These are phyloP conservation scores for Nomada fucata DNA, from an alignment of 2,888 invertebrate genomes.

Conservation along the genomic window DNA sequence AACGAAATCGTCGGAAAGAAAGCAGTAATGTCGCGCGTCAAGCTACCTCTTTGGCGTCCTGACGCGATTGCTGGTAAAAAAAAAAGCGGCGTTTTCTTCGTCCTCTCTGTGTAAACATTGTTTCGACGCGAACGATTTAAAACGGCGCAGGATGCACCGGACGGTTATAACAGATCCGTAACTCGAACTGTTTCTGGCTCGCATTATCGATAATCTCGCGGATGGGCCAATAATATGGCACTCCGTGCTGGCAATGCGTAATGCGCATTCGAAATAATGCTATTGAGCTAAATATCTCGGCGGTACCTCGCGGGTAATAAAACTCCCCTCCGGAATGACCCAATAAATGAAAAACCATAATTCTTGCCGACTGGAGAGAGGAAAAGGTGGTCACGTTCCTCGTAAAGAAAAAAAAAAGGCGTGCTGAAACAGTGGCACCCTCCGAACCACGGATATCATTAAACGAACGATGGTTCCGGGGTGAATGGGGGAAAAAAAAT, in stretches of 20 bases:
- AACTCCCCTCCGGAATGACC: background rate
- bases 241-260: no score
- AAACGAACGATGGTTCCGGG: conserved; percentile 48
- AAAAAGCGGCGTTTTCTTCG: background rate
- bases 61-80: background rate
- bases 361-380: background rate
- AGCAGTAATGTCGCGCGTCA: background rate
- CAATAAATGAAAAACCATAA: background rate
- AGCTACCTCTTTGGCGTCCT: background rate
- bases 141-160: background rate
- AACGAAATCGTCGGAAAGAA: conserved; percentile 11
- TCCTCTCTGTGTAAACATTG: background rate
- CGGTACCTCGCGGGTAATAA: no score
- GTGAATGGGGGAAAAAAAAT: conserved; percentile 55
- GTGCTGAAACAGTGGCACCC: background rate
- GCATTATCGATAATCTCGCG: background rate
- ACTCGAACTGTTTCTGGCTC: background rate
- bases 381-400: conserved; percentile 13
- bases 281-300: no score
- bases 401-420: background rate
- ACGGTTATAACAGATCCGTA: background rate
- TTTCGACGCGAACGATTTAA: background rate
- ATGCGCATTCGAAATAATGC: no score
- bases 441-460: conserved; percentile 40
- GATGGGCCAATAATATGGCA: no score